Percentiles rank a stretch among this genome's conserved stretches.
phyloP scores from a whole-genome alignment of 2,888 invertebrate species.

The Agrenia bidenticulata region DNA sequence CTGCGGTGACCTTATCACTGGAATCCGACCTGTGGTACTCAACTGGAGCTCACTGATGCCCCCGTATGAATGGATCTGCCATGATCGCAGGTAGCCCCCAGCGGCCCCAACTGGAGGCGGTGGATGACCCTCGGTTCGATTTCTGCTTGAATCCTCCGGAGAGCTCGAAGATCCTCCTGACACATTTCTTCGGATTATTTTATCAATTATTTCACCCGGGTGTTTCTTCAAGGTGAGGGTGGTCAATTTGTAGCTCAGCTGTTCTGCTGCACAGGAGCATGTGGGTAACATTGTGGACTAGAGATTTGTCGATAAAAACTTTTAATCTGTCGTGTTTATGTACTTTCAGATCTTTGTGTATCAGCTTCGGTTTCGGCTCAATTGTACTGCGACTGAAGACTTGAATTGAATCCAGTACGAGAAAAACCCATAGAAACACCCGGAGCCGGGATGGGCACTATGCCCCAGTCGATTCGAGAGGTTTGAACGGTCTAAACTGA shows the following conservation, averaged over 20 bases:
- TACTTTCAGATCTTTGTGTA: background rate
- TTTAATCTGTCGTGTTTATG: too few relatives aligned
- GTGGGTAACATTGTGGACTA: too few relatives aligned
- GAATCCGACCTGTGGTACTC: constrained; percentile 65
- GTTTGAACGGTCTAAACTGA: background rate
- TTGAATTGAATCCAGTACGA: background rate
- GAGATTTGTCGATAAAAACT: too few relatives aligned
- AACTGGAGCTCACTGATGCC: constrained; percentile 66
- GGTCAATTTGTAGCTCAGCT: background rate
- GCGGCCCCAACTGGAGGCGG: background rate
- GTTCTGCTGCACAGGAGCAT: too few relatives aligned
- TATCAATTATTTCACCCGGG: background rate
- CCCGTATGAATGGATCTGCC: constrained; percentile 82
- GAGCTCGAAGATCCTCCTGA: background rate
- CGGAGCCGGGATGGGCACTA: constrained; percentile 7
- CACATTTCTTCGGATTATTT: background rate
- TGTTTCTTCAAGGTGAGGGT: background rate
- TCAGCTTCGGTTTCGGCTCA: background rate
- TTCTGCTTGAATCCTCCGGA: constrained; percentile 1
- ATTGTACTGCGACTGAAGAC: background rate
- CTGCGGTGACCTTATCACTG: constrained; percentile 68
- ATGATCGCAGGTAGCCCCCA: constrained; percentile 63
- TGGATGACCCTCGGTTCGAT: constrained; percentile 2
- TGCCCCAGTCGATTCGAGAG: constrained; percentile 16
- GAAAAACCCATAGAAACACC: background rate